Evolutionary conservation across 2,797 vertebrate species (phyloP).

Genomic region (Hyperoplus immaculatus): DNA sequence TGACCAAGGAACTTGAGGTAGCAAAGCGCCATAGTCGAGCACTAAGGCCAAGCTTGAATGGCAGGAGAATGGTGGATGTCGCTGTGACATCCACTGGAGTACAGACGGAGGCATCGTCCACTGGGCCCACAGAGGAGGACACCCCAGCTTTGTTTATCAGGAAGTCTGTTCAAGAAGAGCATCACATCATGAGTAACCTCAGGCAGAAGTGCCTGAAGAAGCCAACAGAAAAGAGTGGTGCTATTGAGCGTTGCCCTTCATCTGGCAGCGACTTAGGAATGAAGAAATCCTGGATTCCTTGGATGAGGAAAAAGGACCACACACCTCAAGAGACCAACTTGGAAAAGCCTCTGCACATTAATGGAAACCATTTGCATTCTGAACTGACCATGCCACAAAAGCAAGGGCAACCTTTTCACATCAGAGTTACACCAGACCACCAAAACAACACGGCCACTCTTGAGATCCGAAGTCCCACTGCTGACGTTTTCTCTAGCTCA

Average conservation of each 20-base stretch:
- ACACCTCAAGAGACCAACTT: conserved; percentile 73
- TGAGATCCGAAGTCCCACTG: conserved; percentile 91
- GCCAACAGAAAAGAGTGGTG: conserved; percentile 83
- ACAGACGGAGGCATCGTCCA: conserved; percentile 90
- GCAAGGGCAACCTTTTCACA: conserved; percentile 95
- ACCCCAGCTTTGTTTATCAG: conserved; percentile 96
- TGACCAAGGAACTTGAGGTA: conserved; percentile 94
- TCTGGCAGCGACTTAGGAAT: conserved; percentile 90
- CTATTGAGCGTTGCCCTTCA: conserved; percentile 92
- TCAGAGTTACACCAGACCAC: conserved; percentile 94
- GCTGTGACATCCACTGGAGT: conserved; percentile 92
- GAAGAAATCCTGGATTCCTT: conserved; percentile 98
- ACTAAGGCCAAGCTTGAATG: conserved; percentile 92
- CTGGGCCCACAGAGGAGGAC: conserved; percentile 90
- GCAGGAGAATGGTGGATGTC: conserved; percentile 93
- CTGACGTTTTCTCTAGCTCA: conserved; percentile 92
- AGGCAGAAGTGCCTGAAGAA: conserved; percentile 94
- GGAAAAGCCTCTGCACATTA: conserved; percentile 86
- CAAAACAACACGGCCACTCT: conserved; percentile 93
- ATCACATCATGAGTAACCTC: conserved; percentile 97
- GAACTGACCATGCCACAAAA: conserved; percentile 92
- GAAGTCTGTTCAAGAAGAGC: conserved; percentile 98
- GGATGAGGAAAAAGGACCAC: conserved; percentile 95
- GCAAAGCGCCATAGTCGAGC: conserved; percentile 95
- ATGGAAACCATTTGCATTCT: conserved; percentile 76